Conservation (phyloP, 2,888 invertebrate species). For the Sinodicranocentrus sp. region DNA sequence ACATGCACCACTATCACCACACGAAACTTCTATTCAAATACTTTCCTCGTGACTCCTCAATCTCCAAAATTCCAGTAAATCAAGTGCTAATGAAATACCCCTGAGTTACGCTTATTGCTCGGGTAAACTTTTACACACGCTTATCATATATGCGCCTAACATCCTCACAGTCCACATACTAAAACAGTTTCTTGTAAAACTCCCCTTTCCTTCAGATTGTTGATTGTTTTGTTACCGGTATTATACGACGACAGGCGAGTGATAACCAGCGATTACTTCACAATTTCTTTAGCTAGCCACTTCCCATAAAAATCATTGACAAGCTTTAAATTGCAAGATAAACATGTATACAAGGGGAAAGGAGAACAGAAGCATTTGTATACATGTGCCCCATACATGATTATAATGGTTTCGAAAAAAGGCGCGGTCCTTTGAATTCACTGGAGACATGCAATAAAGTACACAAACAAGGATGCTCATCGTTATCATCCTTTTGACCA, state of each 20-base stretch:
- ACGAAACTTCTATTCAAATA: too few species aligned
- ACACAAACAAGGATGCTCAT: conserved; percentile 25
- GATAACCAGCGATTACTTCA: too few species aligned
- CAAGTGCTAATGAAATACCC: conserved; percentile 51
- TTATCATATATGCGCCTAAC: too few species aligned
- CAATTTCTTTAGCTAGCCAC: conserved; percentile 40
- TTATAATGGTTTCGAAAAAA: conserved; percentile 2
- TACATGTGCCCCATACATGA: too few species aligned
- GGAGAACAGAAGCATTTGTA: too few species aligned
- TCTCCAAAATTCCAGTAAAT: conserved; percentile 58
- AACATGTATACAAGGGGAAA: conserved; percentile 16
- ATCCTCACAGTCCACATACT: too few species aligned
- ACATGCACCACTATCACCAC: too few species aligned
- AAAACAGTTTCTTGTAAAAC: too few species aligned
- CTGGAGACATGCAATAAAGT: conserved; percentile 31
- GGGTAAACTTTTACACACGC: too few species aligned
- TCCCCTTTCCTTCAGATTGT: too few species aligned
- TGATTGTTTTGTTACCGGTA: too few species aligned
- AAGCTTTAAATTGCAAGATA: conserved; percentile 55
- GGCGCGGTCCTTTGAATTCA: conserved; percentile 31
- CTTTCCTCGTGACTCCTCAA: conserved; percentile 49
- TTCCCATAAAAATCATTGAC: conserved; percentile 61
- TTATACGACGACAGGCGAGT: too few species aligned
- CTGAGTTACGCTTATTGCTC: conserved; percentile 59
- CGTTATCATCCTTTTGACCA: background rate